These are phyloP conservation scores for Orientallactaga bullata DNA, from an alignment of 2,113 vertebrate species.

Conservation along the genomic window DNA sequence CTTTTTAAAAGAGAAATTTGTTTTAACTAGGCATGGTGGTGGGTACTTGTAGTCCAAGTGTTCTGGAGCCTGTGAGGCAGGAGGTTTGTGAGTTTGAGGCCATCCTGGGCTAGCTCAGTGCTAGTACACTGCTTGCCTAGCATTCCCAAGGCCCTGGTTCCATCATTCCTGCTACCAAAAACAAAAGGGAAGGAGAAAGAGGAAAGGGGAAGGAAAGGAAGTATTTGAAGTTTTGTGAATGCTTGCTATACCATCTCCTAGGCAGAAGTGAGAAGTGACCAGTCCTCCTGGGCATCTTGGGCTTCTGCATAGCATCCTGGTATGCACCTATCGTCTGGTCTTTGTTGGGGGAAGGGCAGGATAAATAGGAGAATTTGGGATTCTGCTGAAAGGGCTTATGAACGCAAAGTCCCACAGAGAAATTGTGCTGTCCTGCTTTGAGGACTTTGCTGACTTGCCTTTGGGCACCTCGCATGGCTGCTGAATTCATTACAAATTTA, in stretches of 20 bases:
- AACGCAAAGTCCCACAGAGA: neutral
- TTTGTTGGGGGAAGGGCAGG: neutral
- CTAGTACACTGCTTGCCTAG: neutral
- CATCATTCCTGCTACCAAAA: neutral
- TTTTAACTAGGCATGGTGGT: neutral
- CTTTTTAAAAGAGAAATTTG: neutral
- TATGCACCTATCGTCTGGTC: neutral
- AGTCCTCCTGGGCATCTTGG: accelerated
- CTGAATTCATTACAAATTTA: neutral
- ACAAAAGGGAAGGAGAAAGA: neutral
- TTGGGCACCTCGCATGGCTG: neutral
- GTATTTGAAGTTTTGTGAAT: neutral
- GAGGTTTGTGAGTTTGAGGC: neutral
- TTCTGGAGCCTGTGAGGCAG: neutral
- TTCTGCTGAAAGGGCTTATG: neutral
- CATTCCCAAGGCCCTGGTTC: neutral
- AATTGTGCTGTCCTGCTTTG: neutral
- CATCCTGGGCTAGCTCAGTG: neutral
- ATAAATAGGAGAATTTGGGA: neutral
- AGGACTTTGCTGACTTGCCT: neutral
- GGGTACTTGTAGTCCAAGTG: neutral
- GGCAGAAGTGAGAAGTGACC: neutral
- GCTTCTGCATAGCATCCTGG: neutral
- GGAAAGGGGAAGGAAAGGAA: neutral
- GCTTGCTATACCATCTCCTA: accelerated